These are phyloP conservation scores for Allygus modestus DNA, from an alignment of 2,888 invertebrate species.

Conservation along the genomic window DNA sequence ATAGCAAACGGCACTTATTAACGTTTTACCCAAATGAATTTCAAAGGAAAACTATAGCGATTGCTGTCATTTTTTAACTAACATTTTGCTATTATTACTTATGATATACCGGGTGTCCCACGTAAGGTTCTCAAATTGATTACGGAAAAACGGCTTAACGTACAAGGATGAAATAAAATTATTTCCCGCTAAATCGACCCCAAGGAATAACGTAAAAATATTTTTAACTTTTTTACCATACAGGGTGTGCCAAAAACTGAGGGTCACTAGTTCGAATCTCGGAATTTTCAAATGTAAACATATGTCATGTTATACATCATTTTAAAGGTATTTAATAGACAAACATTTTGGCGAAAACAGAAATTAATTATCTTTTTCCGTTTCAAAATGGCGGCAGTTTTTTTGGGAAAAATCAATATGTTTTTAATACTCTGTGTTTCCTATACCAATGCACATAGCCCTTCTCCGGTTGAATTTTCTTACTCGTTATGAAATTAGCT, in stretches of 20 bases:
- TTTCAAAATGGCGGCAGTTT: background rate
- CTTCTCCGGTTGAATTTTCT: background rate
- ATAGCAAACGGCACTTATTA: too few relatives aligned
- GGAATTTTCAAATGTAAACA: background rate
- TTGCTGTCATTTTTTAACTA: too few relatives aligned
- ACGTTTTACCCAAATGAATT: too few relatives aligned
- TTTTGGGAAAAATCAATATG: background rate
- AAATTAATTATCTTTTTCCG: background rate
- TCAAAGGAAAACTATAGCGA: too few relatives aligned
- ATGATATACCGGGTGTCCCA: background rate
- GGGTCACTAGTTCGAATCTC: background rate
- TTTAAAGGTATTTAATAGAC: background rate
- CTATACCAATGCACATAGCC: background rate
- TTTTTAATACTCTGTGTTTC: background rate
- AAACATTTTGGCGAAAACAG: background rate
- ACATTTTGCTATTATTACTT: too few relatives aligned
- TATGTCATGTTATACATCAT: background rate
- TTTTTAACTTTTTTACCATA: background rate
- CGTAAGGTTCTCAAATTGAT: background rate
- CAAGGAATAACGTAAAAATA: background rate
- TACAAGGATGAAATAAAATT: background rate
- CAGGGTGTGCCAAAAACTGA: background rate
- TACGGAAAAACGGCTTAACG: background rate
- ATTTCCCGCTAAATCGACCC: background rate
- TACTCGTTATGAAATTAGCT: background rate